Evolutionary conservation across 2,113 vertebrate genomes (phyloP), one percentile per base, ranked within the genome.

Genomic region (Gasterosteus aculeatus): DNA sequence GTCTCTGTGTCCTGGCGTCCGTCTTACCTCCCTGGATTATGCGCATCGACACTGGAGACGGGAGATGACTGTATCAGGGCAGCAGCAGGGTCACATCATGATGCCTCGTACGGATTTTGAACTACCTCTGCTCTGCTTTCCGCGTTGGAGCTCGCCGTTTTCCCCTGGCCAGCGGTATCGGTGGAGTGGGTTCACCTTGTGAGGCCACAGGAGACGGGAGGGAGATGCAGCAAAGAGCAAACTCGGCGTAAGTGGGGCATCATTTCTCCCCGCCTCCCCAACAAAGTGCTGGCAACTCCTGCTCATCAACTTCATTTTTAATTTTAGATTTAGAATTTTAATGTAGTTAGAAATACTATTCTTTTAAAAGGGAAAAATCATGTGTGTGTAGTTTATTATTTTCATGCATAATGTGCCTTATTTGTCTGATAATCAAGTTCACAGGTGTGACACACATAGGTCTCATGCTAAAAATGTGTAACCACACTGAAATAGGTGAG

Each of bases 191-290:
- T 69, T 76, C 85, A 82, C 75, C 81, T 88, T 87, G 84, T 90
- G 86, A 94, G 85, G 84, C 79, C 72, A 77, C 72, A 15, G 85
- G 84, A 90, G 70, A 26, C 41, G 62, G 66, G 68, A 82, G 68
- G 69, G 86, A 92, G 72, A 94, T 95, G 94, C 94, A 95, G 91
- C 93, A 93, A 74, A 93, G 88, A 88, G 91, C 88, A 49, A 94
- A 93, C 85, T 90, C 82, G 5, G 90, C 77, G 92, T 94, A 93
- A 95, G 94, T 94, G 85, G 80, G 81, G 58, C 80, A 86, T 74
- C 53, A 49, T 54, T 66, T 72, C 47, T 58, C 47, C 59, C 38
- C 3, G 8, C 47, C 1, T 75, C 69, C 4, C 2, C 18, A 70
- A 18, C 12, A 33, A 67, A 70, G 22, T 60, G 10, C 14, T n/a